Base-by-base conservation (phyloP, 2,113 vertebrate genomes). In the Aramus guarauna region DNA sequence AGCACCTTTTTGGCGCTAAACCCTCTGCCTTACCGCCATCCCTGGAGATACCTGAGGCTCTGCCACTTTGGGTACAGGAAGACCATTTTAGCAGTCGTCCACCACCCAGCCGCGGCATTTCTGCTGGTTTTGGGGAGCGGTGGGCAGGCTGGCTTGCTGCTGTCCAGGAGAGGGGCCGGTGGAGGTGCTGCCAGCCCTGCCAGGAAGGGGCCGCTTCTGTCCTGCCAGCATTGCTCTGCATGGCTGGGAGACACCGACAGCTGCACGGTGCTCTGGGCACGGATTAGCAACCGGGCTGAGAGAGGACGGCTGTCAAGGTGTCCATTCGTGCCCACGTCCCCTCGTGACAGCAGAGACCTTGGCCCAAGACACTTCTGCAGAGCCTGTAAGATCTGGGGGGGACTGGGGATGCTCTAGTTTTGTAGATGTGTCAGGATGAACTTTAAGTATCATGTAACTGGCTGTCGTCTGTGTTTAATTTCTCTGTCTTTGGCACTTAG, bases 191-290 rank as follows among this genome's bases (percentile, higher is more conserved):
- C 75, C 48, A n/a, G 75, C 9, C 45, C 84, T 26, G 43, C 45
- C 24, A 6, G 53, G 53, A 18, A 4, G 48, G 39, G 62, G 4
- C 47, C 1, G 1, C 74, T 27, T 29, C 67, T 24, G 53, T 18
- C 53, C 43, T 12, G 27, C 32, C 34, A 29, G 53, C 45, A 3
- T 22, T 2, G 4, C 53, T 68, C 45, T 15, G 37, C 5, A 0
- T 20, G 4, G 6, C 27, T 20, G 67, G 50, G 39, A 22, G 30
- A 4, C 50, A 11, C 39, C 1, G 5, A 8, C 2, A 23, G 56
- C 47, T 2, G 5, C 1, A 27, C 1, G 3, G 45, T 1, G 6
- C 36, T 43, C 39, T 1, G 1, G 29, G 50, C 43, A 9, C 1
- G 4, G 14, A 12, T 22, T 15, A 26, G 56, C 17, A 32, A 15